Evolutionary conservation across 1,140 invertebrate genomes (phyloP).

Genomic region (Agrilus planipennis): DNA sequence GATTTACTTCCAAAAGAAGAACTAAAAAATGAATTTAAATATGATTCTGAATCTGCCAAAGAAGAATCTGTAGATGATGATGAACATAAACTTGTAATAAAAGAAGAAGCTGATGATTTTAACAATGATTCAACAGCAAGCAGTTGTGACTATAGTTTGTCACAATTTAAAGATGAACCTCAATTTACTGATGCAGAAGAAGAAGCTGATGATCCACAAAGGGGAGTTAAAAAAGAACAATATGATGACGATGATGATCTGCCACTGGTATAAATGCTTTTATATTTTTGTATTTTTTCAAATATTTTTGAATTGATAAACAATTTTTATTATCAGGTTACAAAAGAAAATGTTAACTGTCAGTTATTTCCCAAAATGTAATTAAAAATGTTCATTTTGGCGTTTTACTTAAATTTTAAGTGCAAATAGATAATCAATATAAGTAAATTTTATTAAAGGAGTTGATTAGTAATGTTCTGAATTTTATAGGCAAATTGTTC

Average conservation of each 20-base stretch:
- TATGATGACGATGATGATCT: conserved; percentile 63
- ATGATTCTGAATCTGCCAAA: conserved; percentile 20
- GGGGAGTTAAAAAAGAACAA: conserved; percentile 22
- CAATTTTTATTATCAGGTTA: conserved; percentile 31
- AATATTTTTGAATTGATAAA: too few species aligned
- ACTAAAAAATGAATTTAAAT: conserved; percentile 28
- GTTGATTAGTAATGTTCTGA: too few species aligned
- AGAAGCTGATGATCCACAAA: conserved; percentile 29
- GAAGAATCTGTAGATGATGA: conserved; percentile 26
- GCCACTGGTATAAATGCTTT: conserved; percentile 55
- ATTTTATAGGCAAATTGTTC: too few species aligned
- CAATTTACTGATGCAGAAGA: conserved; percentile 22
- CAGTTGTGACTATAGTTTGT: conserved; percentile 53
- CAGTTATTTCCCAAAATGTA: too few species aligned
- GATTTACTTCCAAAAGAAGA: conserved; percentile 16
- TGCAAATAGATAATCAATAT: too few species aligned
- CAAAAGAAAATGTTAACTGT: conserved; percentile 20
- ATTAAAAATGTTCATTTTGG: too few species aligned
- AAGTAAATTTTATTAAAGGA: too few species aligned
- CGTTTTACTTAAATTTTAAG: too few species aligned
- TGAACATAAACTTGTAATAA: conserved; percentile 28
- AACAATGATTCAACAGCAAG: conserved; percentile 42
- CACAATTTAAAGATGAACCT: conserved; percentile 44
- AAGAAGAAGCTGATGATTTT: conserved; percentile 25
- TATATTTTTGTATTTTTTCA: too few species aligned